phyloP scores from a whole-genome alignment of 2,113 vertebrate species.

The Mus musculus region GRCm39 chr11:111734501-111735000 shows the following conservation, averaged over 20 bases:
- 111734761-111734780: slow-evolving; percentile 73
- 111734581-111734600: slow-evolving; percentile 59
- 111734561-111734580: slow-evolving; percentile 66
- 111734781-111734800: slow-evolving; percentile 74
- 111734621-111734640: slow-evolving; percentile 80
- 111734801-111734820: slow-evolving; percentile 83
- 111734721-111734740: slow-evolving; percentile 63
- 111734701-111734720: slow-evolving; percentile 65
- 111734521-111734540: neutral
- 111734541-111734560: slow-evolving; percentile 55
- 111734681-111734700: slow-evolving; percentile 83
- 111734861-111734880: slow-evolving; percentile 86
- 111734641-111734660: slow-evolving; percentile 83
- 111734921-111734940: slow-evolving; percentile 72
- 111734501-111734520: slow-evolving; percentile 30
- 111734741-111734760: slow-evolving; percentile 75
- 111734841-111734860: slow-evolving; percentile 85
- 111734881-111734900: slow-evolving; percentile 90
- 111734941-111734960: neutral
- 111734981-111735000: slow-evolving; percentile 67
- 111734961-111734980: slow-evolving; percentile 61
- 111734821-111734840: slow-evolving; percentile 77
- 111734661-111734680: slow-evolving; percentile 83
- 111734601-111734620: slow-evolving; percentile 72
- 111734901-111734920: slow-evolving; percentile 62